A percentile compares a stretch with the other conserved stretches of the same genome.
phyloP scores from a whole-genome alignment of 2,888 invertebrate species.

The Sinohyriopsis cumingii region DNA sequence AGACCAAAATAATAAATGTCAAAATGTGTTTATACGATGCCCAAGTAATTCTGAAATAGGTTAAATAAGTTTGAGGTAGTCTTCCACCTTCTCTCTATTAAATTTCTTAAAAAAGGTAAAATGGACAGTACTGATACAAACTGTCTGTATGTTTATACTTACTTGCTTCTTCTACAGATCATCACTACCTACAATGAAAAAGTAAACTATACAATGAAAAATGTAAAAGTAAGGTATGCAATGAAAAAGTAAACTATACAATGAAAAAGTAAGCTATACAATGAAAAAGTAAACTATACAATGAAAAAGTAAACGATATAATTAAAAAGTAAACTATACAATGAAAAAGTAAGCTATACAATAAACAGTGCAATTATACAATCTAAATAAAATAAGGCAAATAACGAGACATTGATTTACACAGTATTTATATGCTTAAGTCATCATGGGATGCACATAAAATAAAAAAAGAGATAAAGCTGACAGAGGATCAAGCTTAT shows the following conservation, averaged over 20 bases:
- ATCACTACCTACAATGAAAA: constrained; percentile 51
- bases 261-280: constrained; percentile 23
- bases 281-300: constrained; percentile 16
- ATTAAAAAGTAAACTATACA: constrained; percentile 16
- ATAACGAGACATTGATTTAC: too few species aligned
- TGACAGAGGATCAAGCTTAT: too few species aligned
- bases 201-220: constrained; percentile 6
- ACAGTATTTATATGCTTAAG: too few species aligned
- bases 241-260: too few species aligned
- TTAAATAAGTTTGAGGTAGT: too few species aligned
- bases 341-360: not conserved
- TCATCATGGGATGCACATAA: too few species aligned
- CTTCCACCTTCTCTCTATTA: too few species aligned
- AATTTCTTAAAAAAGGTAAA: too few species aligned
- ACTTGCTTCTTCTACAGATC: constrained; percentile 57
- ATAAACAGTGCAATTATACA: constrained; percentile 6
- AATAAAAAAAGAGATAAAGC: too few species aligned
- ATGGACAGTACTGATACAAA: too few species aligned
- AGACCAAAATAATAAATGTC: constrained; percentile 4
- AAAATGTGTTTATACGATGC: not conserved
- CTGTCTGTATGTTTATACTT: constrained; percentile 1
- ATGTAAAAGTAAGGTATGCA: not conserved
- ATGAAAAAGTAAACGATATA: constrained; percentile 34
- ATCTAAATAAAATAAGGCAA: too few species aligned
- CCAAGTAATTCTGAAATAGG: not conserved